These are phyloP conservation scores for Mus pahari DNA, from an alignment of 2,113 vertebrate species.

Conservation along the genomic window DNA sequence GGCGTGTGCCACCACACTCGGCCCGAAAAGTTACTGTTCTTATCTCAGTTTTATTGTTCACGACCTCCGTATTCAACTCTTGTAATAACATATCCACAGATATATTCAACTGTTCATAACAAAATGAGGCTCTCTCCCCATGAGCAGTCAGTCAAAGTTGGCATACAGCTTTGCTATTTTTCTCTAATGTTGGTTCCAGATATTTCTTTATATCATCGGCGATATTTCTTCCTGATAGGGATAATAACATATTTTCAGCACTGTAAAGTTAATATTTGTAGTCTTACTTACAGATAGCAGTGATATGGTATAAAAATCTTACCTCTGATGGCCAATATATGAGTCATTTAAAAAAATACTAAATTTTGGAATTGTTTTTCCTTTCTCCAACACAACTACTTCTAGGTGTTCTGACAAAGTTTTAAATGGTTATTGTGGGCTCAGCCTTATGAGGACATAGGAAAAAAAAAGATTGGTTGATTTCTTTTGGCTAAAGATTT, in stretches of 20 bases:
- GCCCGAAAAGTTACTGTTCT: neutral
- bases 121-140: neutral
- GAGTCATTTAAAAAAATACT: neutral
- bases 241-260: neutral
- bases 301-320: neutral
- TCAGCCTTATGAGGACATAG: neutral
- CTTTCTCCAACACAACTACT: neutral
- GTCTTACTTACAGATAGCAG: neutral
- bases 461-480: constrained; percentile 21
- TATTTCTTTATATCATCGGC: neutral
- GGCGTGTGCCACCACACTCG: no score
- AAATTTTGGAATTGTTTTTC: constrained; percentile 21
- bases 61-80: neutral
- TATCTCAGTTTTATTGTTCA: neutral
- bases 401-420: neutral
- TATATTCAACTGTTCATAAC: neutral
- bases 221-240: constrained; percentile 17
- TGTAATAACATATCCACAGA: neutral
- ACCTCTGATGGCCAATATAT: neutral
- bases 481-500: neutral
- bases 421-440: neutral
- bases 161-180: neutral
- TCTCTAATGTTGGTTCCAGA: constrained; percentile 2
- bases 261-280: constrained; percentile 4
- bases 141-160: neutral